Conservation (phyloP, 2,113 vertebrate genomes). For the Urocynchramus pylzowi region DNA sequence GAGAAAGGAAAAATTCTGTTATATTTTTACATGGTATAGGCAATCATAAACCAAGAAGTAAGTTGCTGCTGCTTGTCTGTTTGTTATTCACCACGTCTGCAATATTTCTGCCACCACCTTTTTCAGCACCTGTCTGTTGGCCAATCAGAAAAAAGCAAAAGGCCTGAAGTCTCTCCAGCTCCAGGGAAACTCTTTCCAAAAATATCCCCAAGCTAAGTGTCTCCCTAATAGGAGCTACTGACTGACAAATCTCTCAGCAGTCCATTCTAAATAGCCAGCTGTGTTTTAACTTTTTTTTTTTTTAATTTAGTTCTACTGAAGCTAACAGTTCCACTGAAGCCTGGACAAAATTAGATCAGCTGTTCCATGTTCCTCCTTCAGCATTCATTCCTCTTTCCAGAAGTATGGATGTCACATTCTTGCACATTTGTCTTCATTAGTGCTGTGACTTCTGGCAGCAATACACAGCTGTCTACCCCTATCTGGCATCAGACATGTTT, state of each 20-base stretch:
- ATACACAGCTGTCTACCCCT: slow-evolving; percentile 42
- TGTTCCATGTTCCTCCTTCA: slow-evolving; percentile 11
- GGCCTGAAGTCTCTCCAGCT: slow-evolving; percentile 57
- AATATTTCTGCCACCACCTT: slow-evolving; percentile 70
- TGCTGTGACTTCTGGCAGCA: slow-evolving; percentile 14
- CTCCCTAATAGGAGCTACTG: slow-evolving; percentile 29
- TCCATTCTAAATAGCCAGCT: slow-evolving; percentile 28
- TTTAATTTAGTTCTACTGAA: slow-evolving; percentile 4
- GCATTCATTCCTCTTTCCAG: slow-evolving; percentile 22
- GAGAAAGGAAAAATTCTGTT: neutral
- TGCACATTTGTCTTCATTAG: slow-evolving; percentile 19
- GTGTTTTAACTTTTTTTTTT: neutral
- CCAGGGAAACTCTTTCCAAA: slow-evolving; percentile 72
- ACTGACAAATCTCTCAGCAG: slow-evolving; percentile 46
- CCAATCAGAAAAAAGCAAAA: slow-evolving; percentile 71
- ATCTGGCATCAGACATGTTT: neutral
- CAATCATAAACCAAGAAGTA: neutral
- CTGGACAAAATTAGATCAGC: no score
- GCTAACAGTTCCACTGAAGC: no score
- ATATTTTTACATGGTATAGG: neutral
- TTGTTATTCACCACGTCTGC: slow-evolving; percentile 30
- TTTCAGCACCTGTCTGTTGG: slow-evolving; percentile 69
- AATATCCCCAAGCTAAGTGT: slow-evolving; percentile 68
- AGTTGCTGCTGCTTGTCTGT: neutral
- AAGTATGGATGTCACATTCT: slow-evolving; percentile 13